Percentiles rank a stretch among this genome's conserved stretches.
Evolutionary conservation across 2,113 vertebrate genomes (phyloP).

Genomic region (Riparia riparia): DNA sequence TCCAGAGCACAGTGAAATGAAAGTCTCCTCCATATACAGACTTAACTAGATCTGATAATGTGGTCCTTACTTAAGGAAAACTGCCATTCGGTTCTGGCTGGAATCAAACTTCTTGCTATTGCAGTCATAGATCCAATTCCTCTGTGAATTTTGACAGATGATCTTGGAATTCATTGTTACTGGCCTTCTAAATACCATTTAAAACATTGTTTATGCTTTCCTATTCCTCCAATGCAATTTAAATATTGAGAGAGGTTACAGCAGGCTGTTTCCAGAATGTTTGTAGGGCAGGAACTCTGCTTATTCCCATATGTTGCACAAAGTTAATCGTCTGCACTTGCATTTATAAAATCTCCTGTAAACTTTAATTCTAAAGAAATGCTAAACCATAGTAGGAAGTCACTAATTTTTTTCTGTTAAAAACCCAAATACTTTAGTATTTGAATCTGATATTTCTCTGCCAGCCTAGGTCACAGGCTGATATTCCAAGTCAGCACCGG

Average conservation of each 20-base stretch:
- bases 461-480: not conserved
- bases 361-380: not conserved
- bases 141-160: not conserved
- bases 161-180: slow-evolving; percentile 6
- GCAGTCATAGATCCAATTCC: not conserved
- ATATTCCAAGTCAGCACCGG: not conserved
- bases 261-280: not conserved
- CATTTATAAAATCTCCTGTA: not conserved
- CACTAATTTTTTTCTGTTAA: not conserved
- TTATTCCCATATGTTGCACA: not conserved
- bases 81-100: not conserved
- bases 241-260: not conserved
- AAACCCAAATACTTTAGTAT: not conserved
- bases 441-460: not conserved
- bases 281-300: not conserved
- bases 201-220: not conserved
- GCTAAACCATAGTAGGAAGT: not conserved
- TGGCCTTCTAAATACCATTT: slow-evolving; percentile 9
- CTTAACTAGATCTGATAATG: not conserved
- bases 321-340: not conserved
- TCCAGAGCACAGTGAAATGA: not conserved
- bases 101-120: not conserved
- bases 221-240: not conserved
- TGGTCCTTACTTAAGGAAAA: not conserved
- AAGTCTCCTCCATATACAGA: not conserved